Percentiles rank a stretch among this genome's conserved stretches.
Conservation (phyloP, 2,888 invertebrate genomes). For the Capitulum mitella region DNA sequence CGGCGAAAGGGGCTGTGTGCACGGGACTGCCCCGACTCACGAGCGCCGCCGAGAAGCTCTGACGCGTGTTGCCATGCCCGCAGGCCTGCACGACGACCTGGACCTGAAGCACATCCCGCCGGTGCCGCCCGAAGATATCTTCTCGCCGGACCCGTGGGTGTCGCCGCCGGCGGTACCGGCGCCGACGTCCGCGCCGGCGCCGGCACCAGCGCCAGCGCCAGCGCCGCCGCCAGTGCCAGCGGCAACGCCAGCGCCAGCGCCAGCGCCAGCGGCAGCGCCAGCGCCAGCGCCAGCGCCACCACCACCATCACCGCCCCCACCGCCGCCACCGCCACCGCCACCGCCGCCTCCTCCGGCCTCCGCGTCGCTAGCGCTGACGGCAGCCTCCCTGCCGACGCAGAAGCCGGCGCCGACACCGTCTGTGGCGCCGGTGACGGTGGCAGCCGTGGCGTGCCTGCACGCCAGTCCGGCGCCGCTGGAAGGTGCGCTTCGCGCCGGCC, state of each 20-base stretch:
- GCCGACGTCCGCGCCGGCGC: neutral
- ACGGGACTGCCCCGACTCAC: too few relatives aligned
- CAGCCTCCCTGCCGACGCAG: neutral
- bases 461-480: slow-evolving; percentile 34
- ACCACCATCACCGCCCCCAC: neutral
- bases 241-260: neutral
- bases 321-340: neutral
- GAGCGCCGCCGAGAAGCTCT: too few relatives aligned
- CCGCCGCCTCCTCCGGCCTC: neutral
- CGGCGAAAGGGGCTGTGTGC: too few relatives aligned
- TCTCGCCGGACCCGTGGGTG: slow-evolving; percentile 24
- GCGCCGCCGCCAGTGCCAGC: neutral
- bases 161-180: neutral
- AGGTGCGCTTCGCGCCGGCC: slow-evolving; percentile 35
- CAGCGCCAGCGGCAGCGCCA: neutral
- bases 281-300: neutral
- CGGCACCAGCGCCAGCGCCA: neutral
- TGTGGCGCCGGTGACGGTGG: neutral
- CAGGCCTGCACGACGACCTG: slow-evolving; percentile 18
- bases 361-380: neutral
- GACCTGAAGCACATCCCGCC: slow-evolving; percentile 24
- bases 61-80: neutral
- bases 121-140: slow-evolving; percentile 24
- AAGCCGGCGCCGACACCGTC: neutral
- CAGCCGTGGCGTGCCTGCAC: slow-evolving; percentile 29